phyloP scores from a whole-genome alignment of 2,797 vertebrate genomes.

The Onychomys leucogaster region DNA sequence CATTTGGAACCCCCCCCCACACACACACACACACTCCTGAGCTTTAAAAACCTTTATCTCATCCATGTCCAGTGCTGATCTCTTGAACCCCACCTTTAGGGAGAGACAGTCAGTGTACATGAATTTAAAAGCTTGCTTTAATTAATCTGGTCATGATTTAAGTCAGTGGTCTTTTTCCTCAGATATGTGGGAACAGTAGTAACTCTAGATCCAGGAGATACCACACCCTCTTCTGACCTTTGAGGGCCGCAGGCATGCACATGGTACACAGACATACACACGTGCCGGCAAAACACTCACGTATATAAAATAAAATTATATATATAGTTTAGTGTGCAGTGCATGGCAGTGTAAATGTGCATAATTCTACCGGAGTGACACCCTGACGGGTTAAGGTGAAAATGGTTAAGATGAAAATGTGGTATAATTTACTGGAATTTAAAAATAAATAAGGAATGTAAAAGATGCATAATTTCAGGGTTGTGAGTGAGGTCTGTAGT shows the following conservation, averaged over 20 bases:
- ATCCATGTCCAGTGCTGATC: background rate
- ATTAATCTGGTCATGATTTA: background rate
- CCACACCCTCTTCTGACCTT: background rate
- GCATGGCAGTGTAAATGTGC: rapidly evolving
- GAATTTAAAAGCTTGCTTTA: background rate
- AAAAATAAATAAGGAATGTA: background rate
- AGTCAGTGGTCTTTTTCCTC: background rate
- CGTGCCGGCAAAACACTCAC: too few species aligned
- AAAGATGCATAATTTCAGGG: background rate
- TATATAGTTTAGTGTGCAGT: background rate
- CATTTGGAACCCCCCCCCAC: background rate
- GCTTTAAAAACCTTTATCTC: background rate
- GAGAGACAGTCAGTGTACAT: background rate
- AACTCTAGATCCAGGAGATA: background rate
- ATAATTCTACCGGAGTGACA: rapidly evolving
- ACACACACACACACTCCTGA: too few species aligned
- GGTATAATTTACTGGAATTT: background rate
- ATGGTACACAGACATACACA: too few species aligned
- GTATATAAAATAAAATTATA: background rate
- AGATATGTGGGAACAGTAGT: background rate
- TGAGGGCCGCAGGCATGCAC: too few species aligned
- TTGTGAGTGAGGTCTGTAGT: background rate
- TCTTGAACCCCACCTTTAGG: background rate
- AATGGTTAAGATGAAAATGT: background rate
- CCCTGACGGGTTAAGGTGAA: background rate